Evolutionary conservation across 2,113 vertebrate genomes (phyloP).

Genomic region (Octodon degus): DNA sequence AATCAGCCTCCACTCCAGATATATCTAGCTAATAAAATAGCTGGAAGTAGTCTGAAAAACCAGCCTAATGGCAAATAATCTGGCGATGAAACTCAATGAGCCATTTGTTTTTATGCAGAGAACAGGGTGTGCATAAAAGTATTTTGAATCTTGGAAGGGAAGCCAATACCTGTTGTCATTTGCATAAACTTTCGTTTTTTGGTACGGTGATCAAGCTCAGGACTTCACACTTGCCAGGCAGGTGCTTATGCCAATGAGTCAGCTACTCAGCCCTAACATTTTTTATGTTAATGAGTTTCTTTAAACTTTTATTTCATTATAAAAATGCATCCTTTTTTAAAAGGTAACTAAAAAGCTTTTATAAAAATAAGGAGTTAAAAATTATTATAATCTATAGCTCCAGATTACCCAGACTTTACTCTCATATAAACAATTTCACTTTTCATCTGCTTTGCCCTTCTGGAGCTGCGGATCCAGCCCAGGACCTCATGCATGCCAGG

Average conservation of each 20-base stretch:
- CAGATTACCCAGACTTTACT: background rate
- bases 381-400: background rate
- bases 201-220: too few relatives aligned
- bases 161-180: background rate
- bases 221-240: too few relatives aligned
- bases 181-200: background rate
- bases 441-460: background rate
- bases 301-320: constrained; percentile 22
- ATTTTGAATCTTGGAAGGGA: constrained; percentile 51
- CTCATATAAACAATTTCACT: background rate
- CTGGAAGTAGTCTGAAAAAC: constrained; percentile 46
- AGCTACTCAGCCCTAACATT: background rate
- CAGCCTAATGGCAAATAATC: constrained; percentile 33
- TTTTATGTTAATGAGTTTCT: constrained; percentile 39
- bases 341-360: background rate
- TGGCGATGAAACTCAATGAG: constrained; percentile 4
- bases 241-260: too few relatives aligned
- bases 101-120: constrained; percentile 30
- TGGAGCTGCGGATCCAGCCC: background rate
- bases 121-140: background rate
- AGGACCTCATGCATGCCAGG: background rate
- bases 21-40: background rate
- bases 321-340: background rate
- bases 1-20: background rate
- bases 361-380: background rate